Conservation (phyloP, 2,113 vertebrate genomes). For the Albula glossodonta region DNA sequence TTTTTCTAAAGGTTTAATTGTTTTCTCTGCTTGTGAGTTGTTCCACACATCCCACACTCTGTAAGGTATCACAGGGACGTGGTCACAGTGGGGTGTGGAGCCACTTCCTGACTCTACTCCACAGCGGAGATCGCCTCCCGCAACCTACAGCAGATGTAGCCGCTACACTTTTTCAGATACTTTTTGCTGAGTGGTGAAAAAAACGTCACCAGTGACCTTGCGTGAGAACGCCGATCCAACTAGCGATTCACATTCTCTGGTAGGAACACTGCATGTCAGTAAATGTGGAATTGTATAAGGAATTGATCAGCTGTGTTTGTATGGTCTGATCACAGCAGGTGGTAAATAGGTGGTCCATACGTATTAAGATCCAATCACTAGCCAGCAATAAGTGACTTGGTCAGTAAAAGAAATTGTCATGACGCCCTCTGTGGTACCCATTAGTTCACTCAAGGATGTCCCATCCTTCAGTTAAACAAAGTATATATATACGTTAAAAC, state of each 20-base stretch:
- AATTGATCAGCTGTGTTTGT: not conserved
- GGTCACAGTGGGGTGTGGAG: not conserved
- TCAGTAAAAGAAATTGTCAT: too few relatives aligned
- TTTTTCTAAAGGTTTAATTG: not conserved
- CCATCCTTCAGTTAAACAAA: too few relatives aligned
- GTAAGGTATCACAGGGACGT: not conserved
- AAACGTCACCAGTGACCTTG: not conserved
- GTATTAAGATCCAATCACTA: not conserved
- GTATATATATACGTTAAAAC: too few relatives aligned
- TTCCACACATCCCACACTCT: not conserved
- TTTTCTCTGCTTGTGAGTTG: not conserved
- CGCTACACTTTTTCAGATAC: not conserved
- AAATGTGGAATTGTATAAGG: not conserved
- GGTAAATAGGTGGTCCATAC: not conserved
- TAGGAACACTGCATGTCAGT: not conserved
- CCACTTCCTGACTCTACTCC: not conserved
- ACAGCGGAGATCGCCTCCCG: not conserved
- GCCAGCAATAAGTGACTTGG: too few relatives aligned
- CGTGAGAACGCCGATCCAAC: not conserved
- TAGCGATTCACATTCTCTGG: not conserved
- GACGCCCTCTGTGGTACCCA: too few relatives aligned
- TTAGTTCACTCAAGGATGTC: too few relatives aligned
- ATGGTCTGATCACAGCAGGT: not conserved
- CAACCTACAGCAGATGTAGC: constrained; percentile 5
- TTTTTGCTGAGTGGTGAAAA: not conserved